Conservation (phyloP, 2,113 vertebrate genomes). For the Lampris incognitus region DNA sequence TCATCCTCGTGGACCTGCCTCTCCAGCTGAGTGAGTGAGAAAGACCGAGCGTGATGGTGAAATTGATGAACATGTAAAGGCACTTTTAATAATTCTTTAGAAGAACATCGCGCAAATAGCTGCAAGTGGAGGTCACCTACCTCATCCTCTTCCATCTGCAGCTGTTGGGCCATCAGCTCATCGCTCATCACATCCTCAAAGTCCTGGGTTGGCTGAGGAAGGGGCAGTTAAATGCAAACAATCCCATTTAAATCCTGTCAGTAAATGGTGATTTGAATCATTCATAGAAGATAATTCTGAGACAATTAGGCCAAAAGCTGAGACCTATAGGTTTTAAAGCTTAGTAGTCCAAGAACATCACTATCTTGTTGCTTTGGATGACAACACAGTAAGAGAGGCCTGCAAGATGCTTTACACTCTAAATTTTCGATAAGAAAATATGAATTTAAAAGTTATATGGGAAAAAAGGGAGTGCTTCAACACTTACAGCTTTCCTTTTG, state of each 20-base stretch:
- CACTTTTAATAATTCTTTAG: background rate
- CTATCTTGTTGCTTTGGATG: background rate
- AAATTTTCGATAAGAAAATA: too few relatives aligned
- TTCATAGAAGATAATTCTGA: background rate
- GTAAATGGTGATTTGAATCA: background rate
- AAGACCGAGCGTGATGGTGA: background rate
- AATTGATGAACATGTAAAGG: background rate
- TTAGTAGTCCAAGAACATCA: background rate
- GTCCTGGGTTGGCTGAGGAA: slow-evolving; percentile 81
- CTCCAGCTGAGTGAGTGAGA: slow-evolving; percentile 83
- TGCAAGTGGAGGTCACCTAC: slow-evolving; percentile 67
- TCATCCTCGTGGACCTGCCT: slow-evolving; percentile 94
- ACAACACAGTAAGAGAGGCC: background rate
- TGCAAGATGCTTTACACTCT: too few relatives aligned
- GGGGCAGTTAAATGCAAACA: slow-evolving; percentile 1
- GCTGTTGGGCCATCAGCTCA: slow-evolving; percentile 88
- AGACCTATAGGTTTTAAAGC: background rate
- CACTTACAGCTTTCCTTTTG: slow-evolving; percentile 91
- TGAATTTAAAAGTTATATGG: background rate
- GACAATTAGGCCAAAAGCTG: background rate
- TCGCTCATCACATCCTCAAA: slow-evolving; percentile 82
- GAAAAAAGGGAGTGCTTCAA: background rate
- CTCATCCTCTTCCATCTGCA: slow-evolving; percentile 94
- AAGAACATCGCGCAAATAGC: background rate
- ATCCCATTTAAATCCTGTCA: background rate